These are phyloP conservation scores for Nineta flava DNA, from an alignment of 2,888 invertebrate genomes.

Conservation along the genomic window DNA sequence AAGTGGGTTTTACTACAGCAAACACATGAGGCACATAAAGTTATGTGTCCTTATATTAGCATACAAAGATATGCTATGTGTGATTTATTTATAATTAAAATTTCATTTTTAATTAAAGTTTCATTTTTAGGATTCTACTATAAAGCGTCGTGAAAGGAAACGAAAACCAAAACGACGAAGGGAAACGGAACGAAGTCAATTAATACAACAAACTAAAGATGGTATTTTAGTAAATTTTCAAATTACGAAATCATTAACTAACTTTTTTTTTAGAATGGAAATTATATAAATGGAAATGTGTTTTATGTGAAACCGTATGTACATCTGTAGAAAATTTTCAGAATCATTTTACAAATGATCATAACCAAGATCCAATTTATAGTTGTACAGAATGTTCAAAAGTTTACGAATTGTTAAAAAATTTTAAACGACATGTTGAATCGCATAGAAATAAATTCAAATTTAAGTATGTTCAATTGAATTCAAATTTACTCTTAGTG, in stretches of 20 bases:
- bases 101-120: no score
- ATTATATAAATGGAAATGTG: conserved; percentile 19
- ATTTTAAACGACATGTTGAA: conserved; percentile 31
- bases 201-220: not conserved
- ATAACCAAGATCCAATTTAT: conserved; percentile 44
- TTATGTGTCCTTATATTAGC: no score
- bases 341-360: conserved; percentile 42
- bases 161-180: no score
- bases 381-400: conserved; percentile 51
- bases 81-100: no score
- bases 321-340: conserved; percentile 33
- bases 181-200: not conserved
- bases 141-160: no score
- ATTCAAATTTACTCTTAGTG: no score
- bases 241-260: no score
- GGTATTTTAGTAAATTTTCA: not conserved
- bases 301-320: conserved; percentile 31
- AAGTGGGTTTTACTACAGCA: no score
- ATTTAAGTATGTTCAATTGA: no score
- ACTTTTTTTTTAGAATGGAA: not conserved
- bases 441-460: conserved; percentile 33
- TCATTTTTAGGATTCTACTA: no score
- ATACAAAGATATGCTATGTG: no score
- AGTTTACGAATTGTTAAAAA: conserved; percentile 39
- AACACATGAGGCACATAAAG: no score